phyloP scores from a whole-genome alignment of 2,888 invertebrate genomes.

The Mimumesa dahlbomi region DNA sequence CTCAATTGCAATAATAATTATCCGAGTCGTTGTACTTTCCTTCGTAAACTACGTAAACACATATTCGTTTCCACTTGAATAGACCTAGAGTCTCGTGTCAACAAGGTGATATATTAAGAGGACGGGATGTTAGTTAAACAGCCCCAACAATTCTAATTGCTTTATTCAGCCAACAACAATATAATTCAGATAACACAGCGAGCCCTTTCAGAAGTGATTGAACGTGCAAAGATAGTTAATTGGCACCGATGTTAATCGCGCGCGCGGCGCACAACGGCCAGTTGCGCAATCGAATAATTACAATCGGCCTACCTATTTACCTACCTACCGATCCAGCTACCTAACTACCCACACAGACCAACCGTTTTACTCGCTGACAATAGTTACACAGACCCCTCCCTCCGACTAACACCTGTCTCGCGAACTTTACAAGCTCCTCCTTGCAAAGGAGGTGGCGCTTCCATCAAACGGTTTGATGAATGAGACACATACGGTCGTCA shows the following conservation, averaged over 20 bases:
- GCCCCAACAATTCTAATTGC: too few relatives aligned
- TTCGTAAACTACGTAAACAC: too few relatives aligned
- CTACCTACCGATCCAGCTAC: slow-evolving; percentile 38
- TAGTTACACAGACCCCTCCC: slow-evolving; percentile 43
- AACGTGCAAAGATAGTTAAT: slow-evolving; percentile 67
- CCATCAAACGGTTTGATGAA: slow-evolving; percentile 4
- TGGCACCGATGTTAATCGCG: slow-evolving; percentile 76
- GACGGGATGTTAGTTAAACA: too few relatives aligned
- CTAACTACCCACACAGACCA: slow-evolving; percentile 40
- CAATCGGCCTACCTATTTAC: slow-evolving; percentile 69
- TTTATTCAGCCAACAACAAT: not conserved
- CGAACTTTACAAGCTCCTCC: slow-evolving; percentile 19
- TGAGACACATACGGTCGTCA: too few relatives aligned
- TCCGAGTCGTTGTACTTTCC: too few relatives aligned
- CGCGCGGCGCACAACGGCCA: slow-evolving; percentile 66
- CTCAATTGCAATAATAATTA: too few relatives aligned
- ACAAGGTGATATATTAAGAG: too few relatives aligned
- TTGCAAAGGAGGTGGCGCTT: slow-evolving; percentile 3
- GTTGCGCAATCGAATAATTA: slow-evolving; percentile 72
- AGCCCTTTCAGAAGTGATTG: slow-evolving; percentile 32
- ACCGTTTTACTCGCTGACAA: too few relatives aligned
- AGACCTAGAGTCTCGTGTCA: too few relatives aligned
- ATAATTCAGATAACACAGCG: not conserved
- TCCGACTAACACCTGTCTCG: slow-evolving; percentile 30
- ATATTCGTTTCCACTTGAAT: too few relatives aligned